Base-by-base conservation (phyloP, 2,797 vertebrate species). In the Melanotaenia pygmaea region DNA sequence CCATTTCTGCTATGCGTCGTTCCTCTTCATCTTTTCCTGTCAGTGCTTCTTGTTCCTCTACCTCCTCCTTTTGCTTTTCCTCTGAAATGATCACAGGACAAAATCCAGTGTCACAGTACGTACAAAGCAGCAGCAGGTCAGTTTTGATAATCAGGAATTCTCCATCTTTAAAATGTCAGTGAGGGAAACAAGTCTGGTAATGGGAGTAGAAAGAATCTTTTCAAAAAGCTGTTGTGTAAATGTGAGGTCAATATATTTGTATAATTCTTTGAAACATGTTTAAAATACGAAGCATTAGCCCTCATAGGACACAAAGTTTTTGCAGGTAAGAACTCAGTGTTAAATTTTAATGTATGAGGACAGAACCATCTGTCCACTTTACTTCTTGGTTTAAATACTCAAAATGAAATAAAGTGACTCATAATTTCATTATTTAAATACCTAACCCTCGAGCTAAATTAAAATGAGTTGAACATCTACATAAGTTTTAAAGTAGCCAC, bases 1-100 rank as follows among this genome's bases (percentile, higher is more conserved):
- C 98, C 97, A 99, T 94, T 82, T 99, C 97, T 0, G 98, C 98
- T 0, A 99, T 97, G 71, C 97, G 96, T 0, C 94, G 93, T 40
- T 99, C 96, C 57, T 98, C 97, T 59, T 99, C 97, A 22, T 98
- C 96, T 79, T 96, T 97, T 60, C 95, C 97, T 0, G 95, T 95
- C 83, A 99, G 90, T 0, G 96, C 92, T 84, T 97, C 96, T 67
- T 94, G 95, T 73, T 98, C 97, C 28, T 97, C 90, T 30, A 65
- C 82, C 0, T 76, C 78, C 1, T 70, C 88, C 30, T 74, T 89
- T 61, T 80, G 80, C 63, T 76, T 92, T 77, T 97, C 96, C 30
- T 98, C 98, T 99, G 93, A 72, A 94, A 93, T 81, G 38, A 79
- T n/a, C 40, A 65, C 1, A 35, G 54, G 10, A 72, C 28, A 60